Base-by-base conservation (phyloP, 2,113 vertebrate genomes). In the Labeo catla region DNA sequence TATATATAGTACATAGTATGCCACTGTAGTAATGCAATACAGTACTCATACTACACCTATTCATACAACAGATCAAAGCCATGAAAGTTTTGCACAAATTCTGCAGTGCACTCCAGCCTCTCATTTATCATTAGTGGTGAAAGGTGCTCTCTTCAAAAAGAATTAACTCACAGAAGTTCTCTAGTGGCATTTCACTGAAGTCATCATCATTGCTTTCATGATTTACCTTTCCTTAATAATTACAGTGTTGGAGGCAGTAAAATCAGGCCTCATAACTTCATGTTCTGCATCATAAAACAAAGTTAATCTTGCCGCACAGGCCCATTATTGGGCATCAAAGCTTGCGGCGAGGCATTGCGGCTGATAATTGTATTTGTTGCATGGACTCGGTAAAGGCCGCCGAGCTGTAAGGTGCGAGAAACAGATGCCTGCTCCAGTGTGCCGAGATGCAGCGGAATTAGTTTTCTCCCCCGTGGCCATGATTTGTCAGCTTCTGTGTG, bases 271-370 rank as follows among this genome's bases (percentile, higher is more conserved):
- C 77, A 86, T 86, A 86, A 81, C 77, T 80, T 86, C 57, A 86
- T 81, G 77, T 86, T 86, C 85, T 86, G 85, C 85, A 86, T 81
- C 85, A 86, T 86, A 81, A 86, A 86, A 86, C 85, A 86, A 86
- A 86, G 77, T 80, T 86, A 86, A 86, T 86, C 85, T 81, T 50
- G 52, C 77, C 70, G 54, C 85, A 86, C 77, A 86, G 78, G 15
- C 85, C 77, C 85, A 80, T 86, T 86, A 86, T 63, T 81, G 54
- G 77, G 77, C 77, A 81, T 63, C 50, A 74, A 86, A 86, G 85
- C 85, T 86, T 2, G 52, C 57, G 77, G 77, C 52, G 23, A 72
- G 85, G 52, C 85, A 73, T 86, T 81, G 78, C 65, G 52, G 66
- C 77, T 81, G 85, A 81, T 86, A 86, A 86, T 86, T 86, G 84